Percentiles rank a stretch among this genome's conserved stretches.
These are phyloP conservation scores for Pyrgus malvae DNA, from an alignment of 2,888 invertebrate genomes.

Conservation along the genomic window DNA sequence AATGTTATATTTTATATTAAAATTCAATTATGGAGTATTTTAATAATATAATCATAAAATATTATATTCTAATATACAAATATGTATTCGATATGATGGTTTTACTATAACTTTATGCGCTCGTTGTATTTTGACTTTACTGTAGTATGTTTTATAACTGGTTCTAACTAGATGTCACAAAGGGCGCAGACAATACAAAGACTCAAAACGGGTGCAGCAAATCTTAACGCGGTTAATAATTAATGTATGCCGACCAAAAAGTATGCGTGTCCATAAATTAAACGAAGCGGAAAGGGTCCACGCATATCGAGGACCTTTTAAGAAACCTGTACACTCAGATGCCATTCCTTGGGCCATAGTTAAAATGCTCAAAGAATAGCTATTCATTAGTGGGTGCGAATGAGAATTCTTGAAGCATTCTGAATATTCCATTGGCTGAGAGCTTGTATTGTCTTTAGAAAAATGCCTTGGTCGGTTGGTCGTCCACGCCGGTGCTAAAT, in stretches of 20 bases:
- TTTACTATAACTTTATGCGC: too few relatives aligned
- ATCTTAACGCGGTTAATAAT: slow-evolving; percentile 66
- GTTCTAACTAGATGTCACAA: too few relatives aligned
- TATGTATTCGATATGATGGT: too few relatives aligned
- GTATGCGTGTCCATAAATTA: slow-evolving; percentile 71
- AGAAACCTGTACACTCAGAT: slow-evolving; percentile 79
- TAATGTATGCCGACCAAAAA: slow-evolving; percentile 73
- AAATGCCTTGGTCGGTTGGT: slow-evolving; percentile 65
- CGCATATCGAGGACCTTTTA: slow-evolving; percentile 78
- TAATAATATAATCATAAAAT: too few relatives aligned
- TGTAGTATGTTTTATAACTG: too few relatives aligned
- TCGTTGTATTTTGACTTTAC: too few relatives aligned
- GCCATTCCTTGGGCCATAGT: slow-evolving; percentile 79
- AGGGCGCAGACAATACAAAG: too few relatives aligned
- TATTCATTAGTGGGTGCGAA: slow-evolving; percentile 82
- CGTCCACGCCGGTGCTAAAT: slow-evolving; percentile 65
- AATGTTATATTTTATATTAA: too few relatives aligned
- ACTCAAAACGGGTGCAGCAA: too few relatives aligned
- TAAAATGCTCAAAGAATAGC: slow-evolving; percentile 81
- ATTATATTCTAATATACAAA: too few relatives aligned
- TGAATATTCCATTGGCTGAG: slow-evolving; percentile 73
- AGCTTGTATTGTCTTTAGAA: slow-evolving; percentile 78
- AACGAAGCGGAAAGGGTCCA: slow-evolving; percentile 74
- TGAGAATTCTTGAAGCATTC: slow-evolving; percentile 78
- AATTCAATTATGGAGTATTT: too few relatives aligned